Base-by-base conservation (phyloP, 1,140 invertebrate species). In the Lysiphlebus fabarum region DNA sequence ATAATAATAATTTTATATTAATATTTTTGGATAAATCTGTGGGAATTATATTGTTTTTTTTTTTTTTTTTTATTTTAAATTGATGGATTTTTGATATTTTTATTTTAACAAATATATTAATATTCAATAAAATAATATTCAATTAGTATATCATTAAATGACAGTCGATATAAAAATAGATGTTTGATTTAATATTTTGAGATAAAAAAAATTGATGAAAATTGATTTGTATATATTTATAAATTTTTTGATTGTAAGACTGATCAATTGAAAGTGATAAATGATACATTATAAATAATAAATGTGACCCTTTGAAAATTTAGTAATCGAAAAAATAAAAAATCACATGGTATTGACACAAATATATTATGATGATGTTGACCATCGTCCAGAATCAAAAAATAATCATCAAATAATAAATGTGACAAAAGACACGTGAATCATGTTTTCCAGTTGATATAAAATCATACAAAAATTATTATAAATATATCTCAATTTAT, bases 321-420 rank as follows among this genome's bases (percentile, higher is more conserved):
- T 33, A n/a, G n/a, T 36, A 50, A 50, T 37, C 33, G 26, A 34
- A 34, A 56, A 56, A 56, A 14, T 17, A 33, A 34, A 44, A 54
- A 43, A 54, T 56, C 14, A 17, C 38, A 47, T 63, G 62, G 53
- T 50, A 58, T 37, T 63, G 62, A 63, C 62, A 54, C 53, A 53
- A 63, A 59, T 49, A 57, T 60, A 63, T 63, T 63, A 59, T 60
- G 58, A 54, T n/a, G 38, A 37, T 37, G 26, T 26, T 60, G 44
- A 54, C 58, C 58, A 40, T 37, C 51, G 41, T 38, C 26, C 40
- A 17, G 37, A 17, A n/a, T 14, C 38, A 38, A 51, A n/a, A n/a
- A n/a, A 26, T 26, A 2, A 26, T 26, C 17, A 26, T 26, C 17
- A 1, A 26, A 26, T 26, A 26, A 26, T n/a, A n/a, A n/a, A n/a